Percentiles rank a stretch among this genome's conserved stretches.
Evolutionary conservation across 2,113 vertebrate genomes (phyloP).

Genomic region (Dolichallabes microphthalmus): DNA sequence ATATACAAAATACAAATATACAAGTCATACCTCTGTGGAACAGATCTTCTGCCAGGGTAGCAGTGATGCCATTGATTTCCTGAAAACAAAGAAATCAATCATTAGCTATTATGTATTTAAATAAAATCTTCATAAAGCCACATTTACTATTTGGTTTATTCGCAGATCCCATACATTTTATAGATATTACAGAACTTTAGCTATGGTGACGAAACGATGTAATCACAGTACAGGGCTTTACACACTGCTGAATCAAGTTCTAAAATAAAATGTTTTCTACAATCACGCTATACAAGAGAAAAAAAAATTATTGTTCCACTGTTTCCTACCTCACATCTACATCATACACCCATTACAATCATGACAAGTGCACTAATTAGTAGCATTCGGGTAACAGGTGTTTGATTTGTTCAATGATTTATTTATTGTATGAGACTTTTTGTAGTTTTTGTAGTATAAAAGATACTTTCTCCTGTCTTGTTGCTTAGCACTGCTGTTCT

Average conservation of each 20-base stretch:
- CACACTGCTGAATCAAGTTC: neutral
- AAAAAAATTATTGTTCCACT: neutral
- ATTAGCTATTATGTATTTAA: neutral
- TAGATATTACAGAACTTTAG: neutral
- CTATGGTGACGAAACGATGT: neutral
- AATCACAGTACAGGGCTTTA: neutral
- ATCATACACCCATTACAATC: neutral
- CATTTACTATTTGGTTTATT: neutral
- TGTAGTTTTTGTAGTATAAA: no score
- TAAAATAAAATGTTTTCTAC: neutral
- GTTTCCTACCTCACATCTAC: neutral
- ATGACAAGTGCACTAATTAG: neutral
- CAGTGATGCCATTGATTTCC: conserved; percentile 94
- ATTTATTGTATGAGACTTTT: no score
- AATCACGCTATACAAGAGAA: neutral
- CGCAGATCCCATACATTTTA: neutral
- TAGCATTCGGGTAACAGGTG: neutral
- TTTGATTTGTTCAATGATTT: no score
- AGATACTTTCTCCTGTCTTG: no score
- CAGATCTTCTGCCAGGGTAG: conserved; percentile 89
- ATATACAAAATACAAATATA: no score
- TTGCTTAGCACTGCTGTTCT: no score
- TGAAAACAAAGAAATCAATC: conserved; percentile 57
- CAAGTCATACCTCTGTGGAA: conserved; percentile 85
- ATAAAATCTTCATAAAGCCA: neutral